Evolutionary conservation across 2,888 invertebrate genomes (phyloP).

Genomic region (Chrysina gloriosa): DNA sequence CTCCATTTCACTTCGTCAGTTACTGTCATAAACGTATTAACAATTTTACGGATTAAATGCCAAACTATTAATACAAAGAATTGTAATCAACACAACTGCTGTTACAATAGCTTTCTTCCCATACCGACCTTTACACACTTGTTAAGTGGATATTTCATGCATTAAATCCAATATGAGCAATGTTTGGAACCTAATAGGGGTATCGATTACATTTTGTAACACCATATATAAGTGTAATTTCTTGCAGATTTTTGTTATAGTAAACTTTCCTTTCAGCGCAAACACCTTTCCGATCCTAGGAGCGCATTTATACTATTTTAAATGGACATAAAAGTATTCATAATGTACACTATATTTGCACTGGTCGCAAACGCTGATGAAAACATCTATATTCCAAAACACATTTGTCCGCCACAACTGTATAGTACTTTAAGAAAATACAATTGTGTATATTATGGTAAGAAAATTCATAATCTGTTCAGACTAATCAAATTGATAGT

Average conservation of each 20-base stretch:
- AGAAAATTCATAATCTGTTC: no score
- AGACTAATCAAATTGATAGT: background rate
- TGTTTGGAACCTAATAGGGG: conserved; percentile 31
- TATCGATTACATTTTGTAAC: conserved; percentile 36
- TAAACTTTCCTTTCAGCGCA: conserved; percentile 29
- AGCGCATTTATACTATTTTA: conserved; percentile 9
- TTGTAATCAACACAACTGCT: conserved; percentile 40
- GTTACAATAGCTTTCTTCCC: conserved; percentile 33
- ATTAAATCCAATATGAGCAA: conserved; percentile 14
- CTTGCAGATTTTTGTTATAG: conserved; percentile 30
- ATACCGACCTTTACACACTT: conserved; percentile 14
- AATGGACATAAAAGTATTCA: conserved; percentile 26
- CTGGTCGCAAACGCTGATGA: conserved; percentile 10
- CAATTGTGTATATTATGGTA: conserved; percentile 27
- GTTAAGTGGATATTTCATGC: background rate
- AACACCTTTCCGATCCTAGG: background rate
- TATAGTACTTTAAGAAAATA: conserved; percentile 19
- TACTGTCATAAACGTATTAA: background rate
- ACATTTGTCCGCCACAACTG: conserved; percentile 21
- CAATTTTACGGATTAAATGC: conserved; percentile 25
- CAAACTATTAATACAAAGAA: conserved; percentile 29
- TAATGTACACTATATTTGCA: conserved; percentile 4
- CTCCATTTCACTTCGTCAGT: background rate
- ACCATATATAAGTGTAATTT: conserved; percentile 26
- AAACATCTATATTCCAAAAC: conserved; percentile 5